These are phyloP conservation scores for Sebastes hubbsi DNA, from an alignment of 2,797 vertebrate genomes.

Conservation along the genomic window DNA sequence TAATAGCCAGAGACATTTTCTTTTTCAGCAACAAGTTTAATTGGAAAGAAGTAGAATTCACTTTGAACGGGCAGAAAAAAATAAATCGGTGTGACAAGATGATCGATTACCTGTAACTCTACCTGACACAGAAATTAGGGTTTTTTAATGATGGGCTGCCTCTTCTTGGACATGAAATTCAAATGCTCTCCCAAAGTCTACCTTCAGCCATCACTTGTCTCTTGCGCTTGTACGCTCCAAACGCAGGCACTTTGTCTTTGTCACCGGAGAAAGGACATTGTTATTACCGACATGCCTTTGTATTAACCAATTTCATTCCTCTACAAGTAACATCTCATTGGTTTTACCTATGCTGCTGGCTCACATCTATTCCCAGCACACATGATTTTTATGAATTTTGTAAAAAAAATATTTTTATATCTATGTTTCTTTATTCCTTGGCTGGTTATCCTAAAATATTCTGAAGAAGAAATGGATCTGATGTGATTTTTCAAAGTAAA, in stretches of 20 bases:
- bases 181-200: conserved; percentile 93
- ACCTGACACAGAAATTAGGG: conserved; percentile 94
- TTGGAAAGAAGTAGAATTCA: conserved; percentile 88
- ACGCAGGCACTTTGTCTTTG: conserved; percentile 96
- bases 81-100: conserved; percentile 90
- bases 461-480: conserved; percentile 2
- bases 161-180: conserved; percentile 94
- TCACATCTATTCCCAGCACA: conserved; percentile 53
- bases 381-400: conserved; percentile 17
- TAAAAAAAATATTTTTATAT: not conserved
- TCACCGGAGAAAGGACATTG: conserved; percentile 93
- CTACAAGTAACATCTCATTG: conserved; percentile 92
- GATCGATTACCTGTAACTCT: conserved; percentile 95
- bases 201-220: conserved; percentile 90
- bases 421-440: not conserved
- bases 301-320: conserved; percentile 94
- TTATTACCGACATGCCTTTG: conserved; percentile 95
- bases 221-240: conserved; percentile 88
- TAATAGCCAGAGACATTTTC: conserved; percentile 83
- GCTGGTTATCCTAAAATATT: conserved; percentile 9
- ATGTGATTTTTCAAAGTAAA: conserved; percentile 39
- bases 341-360: conserved; percentile 85
- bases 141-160: conserved; percentile 95
- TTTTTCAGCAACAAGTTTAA: conserved; percentile 89
- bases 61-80: conserved; percentile 85